Base-by-base conservation (phyloP, 1,140 invertebrate species). In the Solen grandis region DNA sequence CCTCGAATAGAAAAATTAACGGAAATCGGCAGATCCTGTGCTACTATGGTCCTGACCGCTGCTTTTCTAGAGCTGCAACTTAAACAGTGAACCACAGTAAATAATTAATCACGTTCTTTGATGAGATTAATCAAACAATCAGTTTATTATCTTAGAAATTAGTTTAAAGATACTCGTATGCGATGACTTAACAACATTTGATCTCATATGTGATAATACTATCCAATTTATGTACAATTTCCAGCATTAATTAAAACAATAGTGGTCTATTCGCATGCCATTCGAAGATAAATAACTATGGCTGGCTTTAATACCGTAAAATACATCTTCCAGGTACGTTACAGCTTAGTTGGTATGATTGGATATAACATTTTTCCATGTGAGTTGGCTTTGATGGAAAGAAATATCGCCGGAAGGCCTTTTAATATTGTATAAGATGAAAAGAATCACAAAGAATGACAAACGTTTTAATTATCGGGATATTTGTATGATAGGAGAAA, bases 111-210 rank as follows among this genome's bases (percentile, higher is more conserved):
- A n/a, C 50, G 33, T 62, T 33, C 73, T 50, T 65, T 63, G 60
- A 54, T 54, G 41, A 63, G 55, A 65, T 65, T 76, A 65, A 76
- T 76, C 60, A 76, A 65, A 63, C 36, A 35, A 76, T 76, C 60
- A 38, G 25, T 41, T 46, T 76, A 62, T 65, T 50, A 76, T 65
- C 38, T 38, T 63, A 8, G 38, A 76, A 76, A 52, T 54, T 54
- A 62, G 65, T 62, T 31, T 25, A 25, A n/a, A 36, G 73, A 76
- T 63, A 5, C 41, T 50, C 16, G 25, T 27, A 8, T 55, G 19
- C 41, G 57, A 76, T 76, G 65, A 63, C 65, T 59, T 65, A 76
- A 76, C 73, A 33, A 50, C 73, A 76, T 76, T 76, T 76, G 73
- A 76, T 76, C 73, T 63, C 57, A 33, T 25, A 63, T 54, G 59